Base-by-base conservation (phyloP, 2,113 vertebrate genomes). In the Riparia riparia region DNA sequence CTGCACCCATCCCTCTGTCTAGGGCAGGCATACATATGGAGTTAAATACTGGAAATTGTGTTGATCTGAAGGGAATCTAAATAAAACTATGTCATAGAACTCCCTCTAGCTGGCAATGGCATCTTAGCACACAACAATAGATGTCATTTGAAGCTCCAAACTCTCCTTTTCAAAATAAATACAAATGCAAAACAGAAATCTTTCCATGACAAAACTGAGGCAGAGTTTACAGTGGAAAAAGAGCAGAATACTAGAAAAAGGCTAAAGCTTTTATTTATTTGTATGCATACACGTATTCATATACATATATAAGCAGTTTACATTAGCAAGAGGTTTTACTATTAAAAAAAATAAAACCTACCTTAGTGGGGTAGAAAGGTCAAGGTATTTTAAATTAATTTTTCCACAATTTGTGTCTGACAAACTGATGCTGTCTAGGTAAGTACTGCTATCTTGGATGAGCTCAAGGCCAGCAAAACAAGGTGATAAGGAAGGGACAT, bases 401-500 rank as follows among this genome's bases (percentile, higher is more conserved):
- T 90, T 78, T 89, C 88, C 78, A 85, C 66, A 92, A 89, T 92
- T 82, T 85, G 57, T 79, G 86, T 80, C 83, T 92, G 72, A 91
- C 24, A 85, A 89, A 90, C 83, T 71, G 70, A 87, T 93, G 83
- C 70, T 71, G 80, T 79, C 82, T 92, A 93, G 69, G 64, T 79
- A 92, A 94, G 94, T 72, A 65, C 70, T 47, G 39, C 83, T 82
- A 93, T 95, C 90, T 93, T 95, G 80, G 90, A 96, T 94, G 95
- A 96, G 95, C 86, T 93, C 72, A 87, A 51, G n/a, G 87, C 66
- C 89, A 95, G 77, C 61, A 82, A 96, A 74, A 96, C 76, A 92
- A 94, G 93, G 89, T 86, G 95, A 97, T 97, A 97, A 97, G 96
- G 58, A 91, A 97, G 82, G 87, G 73, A 93, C 76, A 83, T 90